Percentiles rank a stretch among this genome's conserved stretches.
Conservation (phyloP, 2,797 vertebrate genomes). For the Champsocephalus esox region DNA sequence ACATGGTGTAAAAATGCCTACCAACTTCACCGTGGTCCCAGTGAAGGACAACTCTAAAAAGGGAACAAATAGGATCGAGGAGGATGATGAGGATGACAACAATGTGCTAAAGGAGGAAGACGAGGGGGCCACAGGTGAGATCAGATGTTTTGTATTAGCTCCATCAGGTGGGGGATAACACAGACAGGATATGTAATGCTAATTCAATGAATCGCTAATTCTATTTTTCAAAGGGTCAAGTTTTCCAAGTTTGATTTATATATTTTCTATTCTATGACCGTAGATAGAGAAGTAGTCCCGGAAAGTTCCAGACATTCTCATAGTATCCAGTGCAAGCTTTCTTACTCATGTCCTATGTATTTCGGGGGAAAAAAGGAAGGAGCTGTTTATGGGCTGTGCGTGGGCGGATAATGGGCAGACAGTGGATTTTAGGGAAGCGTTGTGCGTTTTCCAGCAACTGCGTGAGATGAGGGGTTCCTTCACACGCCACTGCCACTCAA, state of each 20-base stretch:
- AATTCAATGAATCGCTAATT: neutral
- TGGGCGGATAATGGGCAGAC: constrained; percentile 51
- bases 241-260: neutral
- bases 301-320: constrained; percentile 36
- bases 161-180: neutral
- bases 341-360: constrained; percentile 12
- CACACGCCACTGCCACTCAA: constrained; percentile 19
- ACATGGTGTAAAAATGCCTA: constrained; percentile 90
- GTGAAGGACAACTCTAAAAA: constrained; percentile 85
- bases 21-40: constrained; percentile 93
- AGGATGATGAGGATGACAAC: constrained; percentile 75
- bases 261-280: constrained; percentile 1
- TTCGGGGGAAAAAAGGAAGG: constrained; percentile 9
- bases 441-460: constrained; percentile 39
- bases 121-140: constrained; percentile 72
- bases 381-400: constrained; percentile 33
- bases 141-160: neutral
- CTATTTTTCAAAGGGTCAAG: too few relatives aligned
- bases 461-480: constrained; percentile 31
- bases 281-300: neutral
- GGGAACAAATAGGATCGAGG: constrained; percentile 43
- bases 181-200: neutral
- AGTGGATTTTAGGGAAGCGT: constrained; percentile 24
- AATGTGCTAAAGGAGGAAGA: constrained; percentile 78
- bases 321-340: constrained; percentile 10